Base-by-base conservation (phyloP, 2,113 vertebrate genomes). In the Nipponia nippon region DNA sequence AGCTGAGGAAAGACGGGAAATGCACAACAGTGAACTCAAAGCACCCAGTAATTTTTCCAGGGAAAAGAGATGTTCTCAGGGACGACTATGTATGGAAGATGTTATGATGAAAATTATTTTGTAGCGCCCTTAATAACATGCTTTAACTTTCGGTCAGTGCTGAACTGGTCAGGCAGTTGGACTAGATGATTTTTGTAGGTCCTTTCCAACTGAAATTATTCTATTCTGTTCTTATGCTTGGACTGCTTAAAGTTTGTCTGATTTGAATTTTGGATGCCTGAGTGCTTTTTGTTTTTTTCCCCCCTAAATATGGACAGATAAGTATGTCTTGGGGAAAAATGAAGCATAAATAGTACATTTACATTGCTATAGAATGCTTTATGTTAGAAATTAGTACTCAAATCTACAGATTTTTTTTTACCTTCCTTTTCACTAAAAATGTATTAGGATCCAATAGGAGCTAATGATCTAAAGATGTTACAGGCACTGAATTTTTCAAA, bases 211-310 rank as follows among this genome's bases (percentile, higher is more conserved):
- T 16, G n/a, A 61, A 61, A 25, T 36, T 59, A 23, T 36, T 59
- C 58, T 59, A 5, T 59, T 55, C 50, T 52, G 2, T 56, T 67
- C 0, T 75, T 0, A 0, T 4, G 5, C 63, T 73, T 80, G 17
- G 7, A 46, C 32, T 55, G 13, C n/a, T 16, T 72, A 69, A 59
- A 77, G 83, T 88, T 92, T 86, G 8, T 13, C 22, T 71, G 21
- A 25, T 70, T 59, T 76, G 29, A 62, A 30, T 79, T 90, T 87
- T 80, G 20, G 12, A 16, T 81, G 29, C 12, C 32, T 23, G 17
- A 55, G 23, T 71, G 14, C 8, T 44, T 71, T 59, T 19, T 19
- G 18, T 46, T 23, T 52, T 38, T 18, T 1, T 2, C 16, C 29
- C 21, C 30, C 13, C 14, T 20, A 49, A 49, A 44, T 40, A n/a